phyloP scores from a whole-genome alignment of 2,888 invertebrate genomes.

The Laspeyria flexula region DNA sequence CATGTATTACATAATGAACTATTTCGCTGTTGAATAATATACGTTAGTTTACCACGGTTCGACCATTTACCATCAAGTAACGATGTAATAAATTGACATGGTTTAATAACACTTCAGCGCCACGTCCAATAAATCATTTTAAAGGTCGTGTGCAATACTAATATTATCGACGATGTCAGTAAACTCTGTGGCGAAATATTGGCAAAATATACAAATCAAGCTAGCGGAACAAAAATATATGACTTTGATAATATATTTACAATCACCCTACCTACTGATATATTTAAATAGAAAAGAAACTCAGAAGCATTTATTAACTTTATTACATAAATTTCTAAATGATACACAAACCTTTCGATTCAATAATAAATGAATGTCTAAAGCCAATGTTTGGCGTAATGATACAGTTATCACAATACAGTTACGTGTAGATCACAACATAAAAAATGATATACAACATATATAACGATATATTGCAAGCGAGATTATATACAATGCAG shows the following conservation, averaged over 20 bases:
- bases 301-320: constrained; percentile 67
- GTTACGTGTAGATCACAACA: constrained; percentile 76
- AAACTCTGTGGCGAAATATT: background rate
- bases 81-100: constrained; percentile 19
- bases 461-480: constrained; percentile 57
- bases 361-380: constrained; percentile 53
- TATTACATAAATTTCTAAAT: constrained; percentile 66
- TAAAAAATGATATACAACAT: constrained; percentile 70
- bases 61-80: constrained; percentile 41
- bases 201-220: constrained; percentile 1
- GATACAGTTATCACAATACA: constrained; percentile 76
- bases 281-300: constrained; percentile 62
- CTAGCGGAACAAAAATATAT: constrained; percentile 9
- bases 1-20: no score
- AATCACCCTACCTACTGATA: constrained; percentile 8
- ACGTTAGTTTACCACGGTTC: no score
- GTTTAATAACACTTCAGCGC: constrained; percentile 22
- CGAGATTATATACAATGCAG: constrained; percentile 65
- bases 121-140: constrained; percentile 15
- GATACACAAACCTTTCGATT: constrained; percentile 50
- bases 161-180: background rate
- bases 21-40: no score
- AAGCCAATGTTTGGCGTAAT: constrained; percentile 47
- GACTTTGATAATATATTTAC: constrained; percentile 21
- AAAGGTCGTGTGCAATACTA: constrained; percentile 23